Base-by-base conservation (phyloP, 2,797 vertebrate species). In the Sebastolobus alascanus region DNA sequence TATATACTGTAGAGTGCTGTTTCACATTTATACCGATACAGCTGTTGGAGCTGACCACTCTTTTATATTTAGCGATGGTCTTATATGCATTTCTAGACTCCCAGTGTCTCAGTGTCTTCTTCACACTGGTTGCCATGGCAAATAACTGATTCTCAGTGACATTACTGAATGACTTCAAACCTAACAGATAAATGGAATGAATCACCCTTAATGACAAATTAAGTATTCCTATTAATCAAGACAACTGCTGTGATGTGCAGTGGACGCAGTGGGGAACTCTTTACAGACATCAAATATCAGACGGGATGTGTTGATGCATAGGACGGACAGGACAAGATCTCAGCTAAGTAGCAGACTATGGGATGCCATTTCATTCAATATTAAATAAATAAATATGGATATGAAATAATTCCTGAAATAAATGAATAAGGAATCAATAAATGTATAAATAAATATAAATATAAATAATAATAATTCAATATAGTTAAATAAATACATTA, bases 201-300 rank as follows among this genome's bases (percentile, higher is more conserved):
- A 95, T 95, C 93, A 94, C 65, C 84, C 86, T 85, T 96, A 95
- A 95, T 96, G 94, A 94, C 92, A 94, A 94, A 94, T 92, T 95
- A 96, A 95, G 93, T 94, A 93, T 94, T 95, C 79, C 85, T 93
- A 95, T 96, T 94, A 92, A 95, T 96, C 94, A 95, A 90, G 92
- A 91, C 84, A 86, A 87, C 83, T 89, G 75, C 84, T 93, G 46
- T 85, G 77, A 75, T 87, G 84, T 60, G 80, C 50, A 83, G 77
- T 87, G 73, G 83, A 72, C 55, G 46, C 65, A 84, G 54, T 18
- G 27, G 66, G 46, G 82, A 86, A 58, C 66, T 69, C 58, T 84
- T 69, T 68, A 29, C 56, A 82, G 75, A 75, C 75, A 75, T 70
- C 25, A 70, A 63, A 79, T 72, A 79, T 80, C 77, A 63, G 31